Evolutionary conservation across 2,888 invertebrate species (phyloP).

Genomic region (Pimpla rufipes): DNA sequence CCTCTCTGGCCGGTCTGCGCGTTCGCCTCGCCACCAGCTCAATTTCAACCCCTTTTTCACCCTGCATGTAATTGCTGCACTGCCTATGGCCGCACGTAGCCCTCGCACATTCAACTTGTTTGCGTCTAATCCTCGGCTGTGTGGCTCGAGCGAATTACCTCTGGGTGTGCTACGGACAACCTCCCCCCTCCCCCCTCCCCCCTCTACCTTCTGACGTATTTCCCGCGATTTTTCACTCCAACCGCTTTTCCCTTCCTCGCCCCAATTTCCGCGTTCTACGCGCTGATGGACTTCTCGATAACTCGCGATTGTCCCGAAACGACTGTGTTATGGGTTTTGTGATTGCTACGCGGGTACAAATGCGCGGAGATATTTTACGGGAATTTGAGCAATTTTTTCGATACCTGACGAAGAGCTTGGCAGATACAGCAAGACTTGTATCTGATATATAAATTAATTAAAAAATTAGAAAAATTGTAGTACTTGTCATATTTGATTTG

Average conservation of each 20-base stretch:
- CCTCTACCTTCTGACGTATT: slow-evolving; percentile 9
- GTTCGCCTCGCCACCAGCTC: slow-evolving; percentile 40
- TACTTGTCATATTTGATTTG: no score
- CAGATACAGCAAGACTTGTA: background rate
- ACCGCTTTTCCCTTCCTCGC: background rate
- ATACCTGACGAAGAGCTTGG: background rate
- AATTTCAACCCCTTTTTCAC: slow-evolving; percentile 52
- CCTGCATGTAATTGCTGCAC: slow-evolving; percentile 67
- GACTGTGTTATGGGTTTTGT: background rate
- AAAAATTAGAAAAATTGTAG: no score
- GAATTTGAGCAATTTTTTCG: background rate
- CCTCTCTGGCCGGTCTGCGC: slow-evolving; percentile 6
- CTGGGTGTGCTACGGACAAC: slow-evolving; percentile 3
- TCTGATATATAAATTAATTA: no score
- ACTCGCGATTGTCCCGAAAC: background rate
- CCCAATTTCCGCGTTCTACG: background rate
- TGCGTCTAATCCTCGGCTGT: slow-evolving; percentile 53
- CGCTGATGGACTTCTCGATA: background rate
- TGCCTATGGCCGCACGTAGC: slow-evolving; percentile 39
- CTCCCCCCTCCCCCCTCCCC: slow-evolving; percentile 8
- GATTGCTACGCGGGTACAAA: background rate
- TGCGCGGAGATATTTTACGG: slow-evolving; percentile 1
- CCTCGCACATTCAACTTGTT: slow-evolving; percentile 62
- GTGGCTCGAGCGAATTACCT: slow-evolving; percentile 21
- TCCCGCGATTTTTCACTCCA: slow-evolving; percentile 8